A percentile compares a stretch with the other conserved stretches of the same genome.
Conservation (phyloP, 1,140 invertebrate species). For the Limonius californicus region DNA sequence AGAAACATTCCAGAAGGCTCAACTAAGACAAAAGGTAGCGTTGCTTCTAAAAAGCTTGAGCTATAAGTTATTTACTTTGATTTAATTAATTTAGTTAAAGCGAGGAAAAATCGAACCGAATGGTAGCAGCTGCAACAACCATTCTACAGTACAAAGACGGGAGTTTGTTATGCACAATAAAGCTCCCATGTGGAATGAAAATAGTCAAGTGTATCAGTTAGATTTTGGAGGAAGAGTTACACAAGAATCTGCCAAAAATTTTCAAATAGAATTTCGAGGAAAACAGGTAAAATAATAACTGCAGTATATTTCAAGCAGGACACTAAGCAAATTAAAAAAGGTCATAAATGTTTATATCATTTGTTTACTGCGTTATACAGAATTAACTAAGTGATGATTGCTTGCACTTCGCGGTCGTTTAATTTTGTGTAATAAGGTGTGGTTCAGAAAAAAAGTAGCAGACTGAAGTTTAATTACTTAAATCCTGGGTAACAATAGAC, state of each 20-base stretch:
- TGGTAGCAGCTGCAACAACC: constrained; percentile 49
- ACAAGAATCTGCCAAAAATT: constrained; percentile 99
- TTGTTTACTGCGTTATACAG: too few species aligned
- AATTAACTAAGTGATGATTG: too few species aligned
- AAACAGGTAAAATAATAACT: constrained; percentile 85
- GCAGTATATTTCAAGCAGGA: too few species aligned
- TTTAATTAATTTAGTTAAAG: constrained; percentile 55
- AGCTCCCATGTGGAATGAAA: constrained; percentile 99
- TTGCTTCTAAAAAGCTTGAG: too few species aligned
- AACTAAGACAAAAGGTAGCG: constrained; percentile 84
- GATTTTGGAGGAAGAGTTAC: constrained; percentile 99
- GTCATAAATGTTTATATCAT: too few species aligned
- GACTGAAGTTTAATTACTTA: neutral
- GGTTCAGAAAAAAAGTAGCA: too few species aligned
- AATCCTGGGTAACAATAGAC: too few species aligned
- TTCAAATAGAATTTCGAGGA: constrained; percentile 96
- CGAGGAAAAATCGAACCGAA: constrained; percentile 59
- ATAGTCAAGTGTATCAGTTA: constrained; percentile 97
- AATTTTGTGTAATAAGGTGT: too few species aligned
- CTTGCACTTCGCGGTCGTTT: too few species aligned
- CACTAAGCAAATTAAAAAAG: too few species aligned
- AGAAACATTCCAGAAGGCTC: constrained; percentile 93
- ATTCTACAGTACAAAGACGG: constrained; percentile 54
- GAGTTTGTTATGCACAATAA: constrained; percentile 98
- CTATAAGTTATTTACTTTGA: too few species aligned